Evolutionary conservation across 1,140 invertebrate genomes (phyloP), one percentile per base, ranked within the genome.

Genomic region (Lordiphosa stackelbergi): DNA sequence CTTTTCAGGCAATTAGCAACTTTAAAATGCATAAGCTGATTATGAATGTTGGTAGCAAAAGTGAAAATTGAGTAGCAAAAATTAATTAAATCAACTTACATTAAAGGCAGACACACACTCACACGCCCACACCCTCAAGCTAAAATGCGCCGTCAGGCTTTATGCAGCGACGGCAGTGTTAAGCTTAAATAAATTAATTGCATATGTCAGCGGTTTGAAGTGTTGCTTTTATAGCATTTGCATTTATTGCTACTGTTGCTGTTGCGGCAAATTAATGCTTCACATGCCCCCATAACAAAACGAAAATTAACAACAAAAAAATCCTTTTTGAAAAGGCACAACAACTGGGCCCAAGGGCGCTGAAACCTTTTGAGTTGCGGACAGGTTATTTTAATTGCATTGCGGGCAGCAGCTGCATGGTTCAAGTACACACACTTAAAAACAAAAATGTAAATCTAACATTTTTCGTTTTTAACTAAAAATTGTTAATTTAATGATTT

Each of bases 161-260:
- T 65, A 47, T 61, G 56, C 56, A 53, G 43, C 54, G 42, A 22
- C 31, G 57, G 66, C 74, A 66, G 45, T 71, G 81, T 81, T 55
- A 71, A 65, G 63, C 68, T 62, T 56, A 57, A 79, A 71, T 79
- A 81, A 79, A 79, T 79, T 81, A 79, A 79, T 74, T 81, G 75
- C 63, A 69, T 75, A 58, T 74, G 75, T 74, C 75, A 75, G 75
- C 62, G 66, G 70, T 81, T 79, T 70, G 37, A 38, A 41, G 53
- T 45, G 51, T 49, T 57, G 45, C 54, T 46, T 60, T 78, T 63
- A 57, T 63, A 52, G 22, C 52, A 45, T 60, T 66, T 65, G 57
- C 51, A 63, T 70, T 70, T 66, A 49, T 58, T 51, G 11, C 34
- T 36, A 10, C 16, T 58, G 57, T 51, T 56, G 51, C 36, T 52